Percentiles rank a stretch among this genome's conserved stretches.
These are phyloP conservation scores for Epinephelus lanceolatus DNA, from an alignment of 2,113 vertebrate species.

Conservation along the genomic window DNA sequence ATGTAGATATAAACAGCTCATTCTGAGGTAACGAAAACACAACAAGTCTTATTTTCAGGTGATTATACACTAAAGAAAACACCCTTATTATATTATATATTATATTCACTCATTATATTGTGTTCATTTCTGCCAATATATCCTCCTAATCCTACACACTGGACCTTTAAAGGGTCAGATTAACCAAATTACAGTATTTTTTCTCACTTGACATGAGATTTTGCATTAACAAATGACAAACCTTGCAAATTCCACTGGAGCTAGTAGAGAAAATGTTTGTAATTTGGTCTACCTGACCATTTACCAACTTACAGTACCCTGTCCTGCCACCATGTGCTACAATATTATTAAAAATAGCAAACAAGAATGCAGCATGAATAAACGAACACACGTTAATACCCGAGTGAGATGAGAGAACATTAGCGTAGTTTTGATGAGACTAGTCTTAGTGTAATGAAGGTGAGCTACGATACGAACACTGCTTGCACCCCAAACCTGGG, in stretches of 20 bases:
- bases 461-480: slow-evolving; percentile 27
- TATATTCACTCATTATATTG: too few species aligned
- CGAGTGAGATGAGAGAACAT: slow-evolving; percentile 38
- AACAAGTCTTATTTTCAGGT: too few species aligned
- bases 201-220: neutral
- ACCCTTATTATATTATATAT: too few species aligned
- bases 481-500: slow-evolving; percentile 35
- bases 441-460: slow-evolving; percentile 59
- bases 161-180: too few species aligned
- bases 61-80: too few species aligned
- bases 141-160: too few species aligned
- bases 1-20: too few species aligned
- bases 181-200: too few species aligned
- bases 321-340: neutral
- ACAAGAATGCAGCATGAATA: neutral
- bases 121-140: too few species aligned
- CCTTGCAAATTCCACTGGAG: neutral
- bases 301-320: neutral
- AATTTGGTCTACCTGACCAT: neutral
- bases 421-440: slow-evolving; percentile 45
- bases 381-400: slow-evolving; percentile 18
- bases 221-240: neutral
- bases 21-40: too few species aligned
- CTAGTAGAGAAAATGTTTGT: neutral
- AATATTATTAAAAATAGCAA: slow-evolving; percentile 22